These are phyloP conservation scores for Salvelinus fontinalis DNA, from an alignment of 2,113 vertebrate species.

Conservation along the genomic window DNA sequence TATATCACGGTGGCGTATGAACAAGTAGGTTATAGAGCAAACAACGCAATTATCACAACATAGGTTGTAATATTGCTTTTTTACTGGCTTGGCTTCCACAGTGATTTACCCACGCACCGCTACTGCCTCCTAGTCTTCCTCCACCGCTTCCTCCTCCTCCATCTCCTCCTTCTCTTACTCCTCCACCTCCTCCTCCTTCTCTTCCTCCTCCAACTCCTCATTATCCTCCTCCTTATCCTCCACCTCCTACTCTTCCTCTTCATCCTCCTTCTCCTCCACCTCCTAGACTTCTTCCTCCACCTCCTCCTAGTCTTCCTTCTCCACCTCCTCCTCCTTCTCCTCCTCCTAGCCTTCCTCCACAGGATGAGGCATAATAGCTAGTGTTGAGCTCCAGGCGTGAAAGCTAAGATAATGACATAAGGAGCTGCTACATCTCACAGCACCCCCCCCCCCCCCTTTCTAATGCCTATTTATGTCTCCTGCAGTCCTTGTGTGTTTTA, in stretches of 20 bases:
- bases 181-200: constrained; percentile 14
- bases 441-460: constrained; percentile 34
- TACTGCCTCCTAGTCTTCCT: no score
- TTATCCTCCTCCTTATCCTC: constrained; percentile 25
- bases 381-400: constrained; percentile 33
- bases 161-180: constrained; percentile 1
- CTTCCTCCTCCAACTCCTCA: constrained; percentile 25
- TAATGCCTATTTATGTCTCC: constrained; percentile 40
- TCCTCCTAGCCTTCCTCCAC: constrained; percentile 26
- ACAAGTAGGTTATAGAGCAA: no score
- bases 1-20: no score
- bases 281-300: neutral
- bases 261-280: no score
- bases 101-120: no score
- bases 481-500: constrained; percentile 33
- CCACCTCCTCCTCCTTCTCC: constrained; percentile 26
- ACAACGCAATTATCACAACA: no score
- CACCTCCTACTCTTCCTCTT: neutral
- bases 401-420: constrained; percentile 50
- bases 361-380: constrained; percentile 32
- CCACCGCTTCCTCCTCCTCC: constrained; percentile 2
- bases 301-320: neutral
- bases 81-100: no score
- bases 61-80: no score
- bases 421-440: constrained; percentile 36